Evolutionary conservation across 2,888 invertebrate genomes (phyloP).

Genomic region (Agapostemon virescens): DNA sequence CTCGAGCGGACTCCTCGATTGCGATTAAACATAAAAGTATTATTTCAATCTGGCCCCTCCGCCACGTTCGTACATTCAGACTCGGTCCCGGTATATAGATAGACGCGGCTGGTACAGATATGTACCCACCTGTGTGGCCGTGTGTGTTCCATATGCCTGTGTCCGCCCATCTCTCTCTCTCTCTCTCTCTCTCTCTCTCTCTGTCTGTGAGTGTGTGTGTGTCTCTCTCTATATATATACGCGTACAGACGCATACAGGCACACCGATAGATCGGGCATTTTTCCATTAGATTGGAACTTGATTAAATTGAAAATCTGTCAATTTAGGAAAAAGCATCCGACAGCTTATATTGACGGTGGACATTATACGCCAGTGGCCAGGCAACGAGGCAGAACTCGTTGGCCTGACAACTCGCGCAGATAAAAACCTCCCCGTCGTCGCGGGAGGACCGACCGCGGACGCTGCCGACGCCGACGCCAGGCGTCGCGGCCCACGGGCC

Average conservation of each 20-base stretch:
- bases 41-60: constrained; percentile 74
- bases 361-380: constrained; percentile 75
- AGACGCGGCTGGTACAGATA: neutral
- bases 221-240: neutral
- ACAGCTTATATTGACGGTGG: constrained; percentile 79
- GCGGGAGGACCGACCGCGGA: constrained; percentile 51
- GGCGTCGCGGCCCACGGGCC: constrained; percentile 52
- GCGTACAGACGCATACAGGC: constrained; percentile 29
- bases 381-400: constrained; percentile 72
- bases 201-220: neutral
- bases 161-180: too few relatives aligned
- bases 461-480: neutral
- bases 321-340: constrained; percentile 79
- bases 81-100: constrained; percentile 11
- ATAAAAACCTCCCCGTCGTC: constrained; percentile 69
- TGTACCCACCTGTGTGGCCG: neutral
- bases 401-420: constrained; percentile 76
- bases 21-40: constrained; percentile 77
- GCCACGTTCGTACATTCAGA: constrained; percentile 59
- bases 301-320: constrained; percentile 81
- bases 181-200: too few relatives aligned
- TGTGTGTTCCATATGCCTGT: neutral
- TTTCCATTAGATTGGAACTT: constrained; percentile 80
- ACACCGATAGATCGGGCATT: constrained; percentile 77
- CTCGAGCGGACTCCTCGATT: constrained; percentile 73